Evolutionary conservation across 2,888 invertebrate species (phyloP).

Genomic region (Merodon equestris): DNA sequence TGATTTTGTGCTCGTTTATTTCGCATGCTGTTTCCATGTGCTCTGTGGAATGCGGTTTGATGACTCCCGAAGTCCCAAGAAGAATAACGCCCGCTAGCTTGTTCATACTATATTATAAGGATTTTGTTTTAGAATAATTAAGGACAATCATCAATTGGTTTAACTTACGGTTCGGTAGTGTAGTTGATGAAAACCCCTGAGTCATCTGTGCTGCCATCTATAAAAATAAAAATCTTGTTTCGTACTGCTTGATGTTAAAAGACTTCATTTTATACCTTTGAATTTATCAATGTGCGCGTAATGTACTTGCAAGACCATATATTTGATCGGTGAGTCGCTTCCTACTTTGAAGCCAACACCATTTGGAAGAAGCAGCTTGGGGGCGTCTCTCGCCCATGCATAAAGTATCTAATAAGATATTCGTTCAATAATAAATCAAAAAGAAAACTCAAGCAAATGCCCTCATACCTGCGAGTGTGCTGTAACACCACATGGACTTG

Average conservation of each 20-base stretch:
- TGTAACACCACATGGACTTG: constrained; percentile 87
- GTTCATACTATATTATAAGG: constrained; percentile 82
- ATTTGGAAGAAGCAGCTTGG: constrained; percentile 87
- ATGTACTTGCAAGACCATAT: constrained; percentile 96
- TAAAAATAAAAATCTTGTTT: constrained; percentile 63
- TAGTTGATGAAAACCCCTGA: constrained; percentile 91
- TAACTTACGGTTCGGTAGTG: constrained; percentile 85
- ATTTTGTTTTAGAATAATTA: not conserved
- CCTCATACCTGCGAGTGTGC: constrained; percentile 80
- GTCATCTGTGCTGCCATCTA: constrained; percentile 88
- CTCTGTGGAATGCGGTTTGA: constrained; percentile 85
- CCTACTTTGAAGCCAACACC: constrained; percentile 97
- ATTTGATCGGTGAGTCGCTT: constrained; percentile 88
- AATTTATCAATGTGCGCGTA: constrained; percentile 85
- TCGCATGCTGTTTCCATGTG: constrained; percentile 95
- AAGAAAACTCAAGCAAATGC: too few relatives aligned
- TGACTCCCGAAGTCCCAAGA: constrained; percentile 91
- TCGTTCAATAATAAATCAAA: too few relatives aligned
- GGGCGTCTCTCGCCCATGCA: constrained; percentile 97
- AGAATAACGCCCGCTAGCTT: constrained; percentile 95
- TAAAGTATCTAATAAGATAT: constrained; percentile 86
- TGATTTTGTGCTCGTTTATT: constrained; percentile 87
- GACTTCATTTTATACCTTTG: constrained; percentile 79
- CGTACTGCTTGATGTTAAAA: not conserved
- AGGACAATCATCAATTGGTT: not conserved